Evolutionary conservation across 2,113 vertebrate genomes (phyloP).

Genomic region (Cacatua alba): DNA sequence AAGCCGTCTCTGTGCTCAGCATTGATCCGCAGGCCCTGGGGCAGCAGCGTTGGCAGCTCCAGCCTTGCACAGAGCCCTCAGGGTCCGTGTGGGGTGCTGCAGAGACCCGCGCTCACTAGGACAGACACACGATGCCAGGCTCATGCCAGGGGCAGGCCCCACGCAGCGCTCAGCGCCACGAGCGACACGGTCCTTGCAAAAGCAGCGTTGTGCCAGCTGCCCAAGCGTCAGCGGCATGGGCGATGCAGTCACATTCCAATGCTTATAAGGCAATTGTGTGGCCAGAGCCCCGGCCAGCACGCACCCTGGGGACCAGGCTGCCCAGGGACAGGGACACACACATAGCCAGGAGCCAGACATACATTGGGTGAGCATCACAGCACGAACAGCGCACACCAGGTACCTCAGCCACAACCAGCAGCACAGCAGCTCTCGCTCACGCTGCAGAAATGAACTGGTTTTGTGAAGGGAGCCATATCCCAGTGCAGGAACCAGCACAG

Average conservation of each 20-base stretch:
- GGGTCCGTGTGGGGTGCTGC: background rate
- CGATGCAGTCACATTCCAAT: slow-evolving; percentile 69
- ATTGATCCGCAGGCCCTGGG: background rate
- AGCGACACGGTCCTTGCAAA: background rate
- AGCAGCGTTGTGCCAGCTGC: slow-evolving; percentile 36
- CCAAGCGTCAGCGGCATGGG: background rate
- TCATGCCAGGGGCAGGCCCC: background rate
- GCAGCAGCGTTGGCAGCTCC: background rate
- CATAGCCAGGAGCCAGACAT: background rate
- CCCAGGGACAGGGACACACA: background rate
- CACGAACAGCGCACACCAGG: rapidly evolving
- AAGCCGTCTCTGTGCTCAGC: slow-evolving; percentile 11
- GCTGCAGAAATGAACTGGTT: background rate
- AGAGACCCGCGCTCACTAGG: rapidly evolving
- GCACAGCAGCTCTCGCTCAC: rapidly evolving
- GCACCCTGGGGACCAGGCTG: background rate
- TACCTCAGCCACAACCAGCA: background rate
- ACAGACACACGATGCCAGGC: rapidly evolving
- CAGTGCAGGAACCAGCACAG: background rate
- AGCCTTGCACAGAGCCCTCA: background rate
- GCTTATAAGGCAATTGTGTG: slow-evolving; percentile 80
- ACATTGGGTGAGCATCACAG: rapidly evolving
- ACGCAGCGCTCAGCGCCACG: rapidly evolving
- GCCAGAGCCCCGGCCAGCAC: background rate
- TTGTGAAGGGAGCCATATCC: background rate